Base-by-base conservation (phyloP, 1,140 invertebrate species). In the Drosophila seguyi region DNA sequence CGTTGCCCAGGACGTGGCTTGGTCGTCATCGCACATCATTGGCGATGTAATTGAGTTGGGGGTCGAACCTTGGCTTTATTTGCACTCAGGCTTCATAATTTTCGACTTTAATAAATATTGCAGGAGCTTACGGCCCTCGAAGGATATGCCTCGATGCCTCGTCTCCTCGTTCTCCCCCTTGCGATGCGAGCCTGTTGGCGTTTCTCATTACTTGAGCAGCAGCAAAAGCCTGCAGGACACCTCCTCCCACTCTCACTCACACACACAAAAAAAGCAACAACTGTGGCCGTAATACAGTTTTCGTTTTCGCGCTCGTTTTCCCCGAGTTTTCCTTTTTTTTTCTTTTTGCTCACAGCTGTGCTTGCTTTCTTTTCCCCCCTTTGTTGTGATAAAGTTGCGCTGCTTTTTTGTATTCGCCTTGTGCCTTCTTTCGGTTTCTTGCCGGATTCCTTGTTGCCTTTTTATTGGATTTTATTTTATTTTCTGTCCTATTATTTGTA, bases 381-480 rank as follows among this genome's bases (percentile, higher is more conserved):
- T 66, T 79, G 75, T 79, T 79, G 61, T 79, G 77, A 79, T 73
- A 79, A 79, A 79, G 77, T 79, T 79, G 76, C 74, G 53, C 75
- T 62, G 52, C 56, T 78, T 67, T 69, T 55, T 55, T 45, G n/a
- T n/a, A n/a, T n/a, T 48, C 41, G 13, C 7, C 39, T 22, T 13
- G 11, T 36, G 53, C 59, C 25, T 55, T 39, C 50, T 57, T 65
- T 52, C 16, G 25, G 27, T 65, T 52, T 56, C 31, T 53, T 36
- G 67, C 31, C 53, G 44, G 42, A 58, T 72, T 72, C 44, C 53
- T 77, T 56, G 47, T 68, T 69, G 63, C 65, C 50, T 78, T 69
- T 77, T 71, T 78, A 78, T 78, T 78, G 77, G 60, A 79, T 79
- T 79, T 79, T 78, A 76, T 76, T 76, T 76, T 68, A 76, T 76